Evolutionary conservation across 1,140 invertebrate genomes (phyloP), one percentile per base, ranked within the genome.

Genomic region (Lepidurus couesii): DNA sequence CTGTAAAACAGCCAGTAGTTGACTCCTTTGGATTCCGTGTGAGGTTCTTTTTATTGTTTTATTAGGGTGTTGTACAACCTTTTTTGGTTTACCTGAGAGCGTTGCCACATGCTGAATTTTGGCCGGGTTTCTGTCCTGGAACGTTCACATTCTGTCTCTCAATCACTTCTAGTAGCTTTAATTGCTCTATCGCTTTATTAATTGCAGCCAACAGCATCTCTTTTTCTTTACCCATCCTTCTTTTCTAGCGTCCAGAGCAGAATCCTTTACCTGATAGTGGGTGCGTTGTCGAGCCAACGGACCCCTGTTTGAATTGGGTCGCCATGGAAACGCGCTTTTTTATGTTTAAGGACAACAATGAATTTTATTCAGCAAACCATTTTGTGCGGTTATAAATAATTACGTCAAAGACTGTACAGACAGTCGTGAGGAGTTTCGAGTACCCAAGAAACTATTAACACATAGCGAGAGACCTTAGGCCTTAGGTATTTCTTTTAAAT

Each of bases 361-460:
- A 65, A 7, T 65, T 65, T 65, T n/a, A n/a, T 65, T 65, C 21
- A n/a, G 13, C 16, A 13, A 65, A 65, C 53, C 53, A 21, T 65
- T 34, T 34, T 65, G 53, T 65, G 53, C 53, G 53, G 21, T 7
- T 65, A 65, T 65, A 65, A 65, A 65, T 34, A 34, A 34, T 65
- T 65, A 65, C n/a, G 53, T 65, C 53, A 65, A 7, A 7, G 21
- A 21, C 21, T 65, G 53, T 34, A 4, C 53, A 21, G 21, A 65
- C 53, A 65, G 21, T 21, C 53, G 53, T 65, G 53, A n/a, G 53
- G 21, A 7, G 53, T 65, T 65, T 34, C 6, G 1, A 21, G 53
- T 65, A 13, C 16, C 53, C 53, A 65, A 65, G 53, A 65, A 65
- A 65, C 53, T 65, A 65, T 65, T 34, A 65, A 65, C 45, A 47